phyloP scores from a whole-genome alignment of 2,888 invertebrate genomes.

The Eupeodes luniger region DNA sequence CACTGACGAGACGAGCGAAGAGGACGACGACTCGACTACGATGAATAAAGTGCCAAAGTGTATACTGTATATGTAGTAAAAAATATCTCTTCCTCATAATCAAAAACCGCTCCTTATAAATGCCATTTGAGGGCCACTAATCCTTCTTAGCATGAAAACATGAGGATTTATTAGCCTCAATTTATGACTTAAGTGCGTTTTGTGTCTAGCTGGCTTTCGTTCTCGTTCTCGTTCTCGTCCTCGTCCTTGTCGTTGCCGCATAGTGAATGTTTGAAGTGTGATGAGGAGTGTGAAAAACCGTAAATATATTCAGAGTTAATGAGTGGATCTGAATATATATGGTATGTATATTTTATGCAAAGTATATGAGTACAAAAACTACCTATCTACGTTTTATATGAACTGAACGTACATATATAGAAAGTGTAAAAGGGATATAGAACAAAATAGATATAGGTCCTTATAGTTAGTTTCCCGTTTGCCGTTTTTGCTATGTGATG shows the following conservation, averaged over 20 bases:
- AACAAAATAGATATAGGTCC: background rate
- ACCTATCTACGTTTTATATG: too few relatives aligned
- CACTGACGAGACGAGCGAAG: conserved; percentile 17
- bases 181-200: conserved; percentile 70
- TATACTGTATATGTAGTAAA: background rate
- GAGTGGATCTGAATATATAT: conserved; percentile 4
- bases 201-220: conserved; percentile 47
- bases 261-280: background rate
- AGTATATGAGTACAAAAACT: conserved; percentile 9
- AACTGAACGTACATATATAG: background rate
- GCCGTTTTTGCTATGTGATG: background rate
- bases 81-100: background rate
- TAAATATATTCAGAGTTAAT: conserved; percentile 31
- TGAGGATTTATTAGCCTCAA: conserved; percentile 71
- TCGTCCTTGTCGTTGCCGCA: too few relatives aligned
- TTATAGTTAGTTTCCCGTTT: background rate
- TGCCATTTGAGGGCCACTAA: conserved; percentile 52
- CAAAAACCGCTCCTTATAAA: conserved; percentile 32
- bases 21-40: too few relatives aligned
- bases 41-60: conserved; percentile 3
- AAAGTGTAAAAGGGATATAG: background rate
- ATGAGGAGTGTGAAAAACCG: conserved; percentile 36
- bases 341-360: conserved; percentile 6
- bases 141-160: conserved; percentile 67
- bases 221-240: background rate